Evolutionary conservation across 1,140 invertebrate species (phyloP), one percentile per base, ranked within the genome.

Genomic region (Drosophila mauritiana): DNA sequence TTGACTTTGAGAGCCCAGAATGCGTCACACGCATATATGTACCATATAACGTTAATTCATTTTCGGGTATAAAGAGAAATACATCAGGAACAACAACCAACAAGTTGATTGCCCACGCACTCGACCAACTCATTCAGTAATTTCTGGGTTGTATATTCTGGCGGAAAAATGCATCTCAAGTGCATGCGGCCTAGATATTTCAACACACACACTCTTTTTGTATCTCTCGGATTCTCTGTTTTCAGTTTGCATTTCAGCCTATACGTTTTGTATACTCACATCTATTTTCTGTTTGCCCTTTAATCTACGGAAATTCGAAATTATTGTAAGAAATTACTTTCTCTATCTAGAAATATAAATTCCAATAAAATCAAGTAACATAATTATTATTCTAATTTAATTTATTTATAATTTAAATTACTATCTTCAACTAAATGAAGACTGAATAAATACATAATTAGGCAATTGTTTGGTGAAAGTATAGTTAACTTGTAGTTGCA

Each of bases 1-100:
- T 88, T 88, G 83, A 88, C 83, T 88, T 88, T 88, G 83, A 83
- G 79, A 75, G 83, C 64, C 51, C 20, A 67, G 53, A 88, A 89
- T 88, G 83, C 83, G 83, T 88, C 83, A 88, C 83, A 77, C 79
- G 55, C 75, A 82, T 79, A 86, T 83, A 83, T 86, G 13, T 39
- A n/a, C n/a, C n/a, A n/a, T n/a, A 13, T 3, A 31, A 10, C 82
- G 73, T 81, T 75, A 78, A 88, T 86, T 82, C 83, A 88, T 88
- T 82, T 88, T 73, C 48, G 73, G 82, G 51, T 62, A 51, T 10
- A 22, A 34, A n/a, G n/a, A 10, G 15, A 51, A 15, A n/a, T 4
- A 3, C 27, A 15, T 1, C 13, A 6, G n/a, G 20, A 56, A 64
- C 46, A 69, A 56, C 65, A 67, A 58, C 49, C 59, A 69, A 56